Base-by-base conservation (phyloP, 2,113 vertebrate genomes). In the Hirundichthys speculiger region DNA sequence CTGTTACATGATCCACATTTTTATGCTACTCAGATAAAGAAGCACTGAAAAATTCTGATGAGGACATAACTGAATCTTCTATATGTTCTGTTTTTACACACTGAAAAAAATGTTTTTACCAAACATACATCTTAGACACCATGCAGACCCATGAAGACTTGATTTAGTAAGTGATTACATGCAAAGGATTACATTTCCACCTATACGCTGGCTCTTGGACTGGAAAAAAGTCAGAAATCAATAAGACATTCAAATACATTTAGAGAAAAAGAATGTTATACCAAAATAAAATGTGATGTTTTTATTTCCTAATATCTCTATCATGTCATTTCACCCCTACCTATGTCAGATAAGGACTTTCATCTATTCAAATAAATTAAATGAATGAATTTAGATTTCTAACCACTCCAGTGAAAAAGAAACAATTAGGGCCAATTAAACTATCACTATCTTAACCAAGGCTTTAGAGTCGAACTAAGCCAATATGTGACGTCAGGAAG, bases 151-250 rank as follows among this genome's bases (percentile, higher is more conserved):
- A n/a, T n/a, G n/a, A 22, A 2, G 56, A n/a, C 38, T 1, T 56
- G 13, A n/a, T 62, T 66, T 9, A 59, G 40, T 24, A 65, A 51
- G 27, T 25, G 54, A 64, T 79, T 57, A 71, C 49, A 25, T 27
- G 54, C 39, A 57, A 73, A 69, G 11, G 55, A 62, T 64, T 59
- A 61, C 5, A 9, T 41, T 62, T 30, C 62, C 61, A 63, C 15
- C 61, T 27, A 51, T 42, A 64, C 66, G 52, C 7, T 40, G 64
- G 60, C 51, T 45, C 16, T 46, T 24, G 7, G 8, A 68, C 45
- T 38, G 25, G 22, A 61, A n/a, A 30, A 63, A 73, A 70, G 39
- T 20, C n/a, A 45, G 48, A 65, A 73, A 78, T 80, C 64, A 64
- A 54, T 58, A 58, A 61, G 11, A 10, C 30, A 34, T 34, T 34